phyloP scores from a whole-genome alignment of 1,140 invertebrate species.

The Argopecten irradians region DNA sequence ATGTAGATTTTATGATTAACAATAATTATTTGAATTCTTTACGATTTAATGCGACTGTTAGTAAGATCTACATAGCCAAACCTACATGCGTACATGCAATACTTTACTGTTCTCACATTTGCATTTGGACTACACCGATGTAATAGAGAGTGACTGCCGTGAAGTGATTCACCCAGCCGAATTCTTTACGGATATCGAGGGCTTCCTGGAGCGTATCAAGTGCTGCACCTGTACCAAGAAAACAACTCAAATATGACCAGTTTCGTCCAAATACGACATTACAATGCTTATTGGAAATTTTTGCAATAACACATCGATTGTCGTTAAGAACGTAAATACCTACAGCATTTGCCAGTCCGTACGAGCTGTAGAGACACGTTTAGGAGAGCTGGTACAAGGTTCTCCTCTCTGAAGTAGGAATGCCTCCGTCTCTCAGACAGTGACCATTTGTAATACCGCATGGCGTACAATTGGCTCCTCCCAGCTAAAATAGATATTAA shows the following conservation, averaged over 20 bases:
- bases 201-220: neutral
- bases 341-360: neutral
- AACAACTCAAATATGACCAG: neutral
- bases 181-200: neutral
- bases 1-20: too few relatives aligned
- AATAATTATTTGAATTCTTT: too few relatives aligned
- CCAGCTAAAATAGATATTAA: neutral
- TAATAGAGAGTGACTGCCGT: neutral
- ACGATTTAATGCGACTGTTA: too few relatives aligned
- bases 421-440: neutral
- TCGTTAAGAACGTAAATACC: neutral
- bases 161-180: neutral
- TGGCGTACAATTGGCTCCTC: neutral
- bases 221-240: neutral
- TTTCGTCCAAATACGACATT: too few relatives aligned
- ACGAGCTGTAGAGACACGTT: neutral
- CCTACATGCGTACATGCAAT: too few relatives aligned
- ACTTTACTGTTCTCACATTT: neutral
- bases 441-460: neutral
- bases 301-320: too few relatives aligned
- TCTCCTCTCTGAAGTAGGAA: neutral
- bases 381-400: neutral
- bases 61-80: too few relatives aligned
- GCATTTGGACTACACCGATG: neutral
- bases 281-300: too few relatives aligned